Conservation (phyloP, 1,140 invertebrate genomes). For the Cydia strobilella region DNA sequence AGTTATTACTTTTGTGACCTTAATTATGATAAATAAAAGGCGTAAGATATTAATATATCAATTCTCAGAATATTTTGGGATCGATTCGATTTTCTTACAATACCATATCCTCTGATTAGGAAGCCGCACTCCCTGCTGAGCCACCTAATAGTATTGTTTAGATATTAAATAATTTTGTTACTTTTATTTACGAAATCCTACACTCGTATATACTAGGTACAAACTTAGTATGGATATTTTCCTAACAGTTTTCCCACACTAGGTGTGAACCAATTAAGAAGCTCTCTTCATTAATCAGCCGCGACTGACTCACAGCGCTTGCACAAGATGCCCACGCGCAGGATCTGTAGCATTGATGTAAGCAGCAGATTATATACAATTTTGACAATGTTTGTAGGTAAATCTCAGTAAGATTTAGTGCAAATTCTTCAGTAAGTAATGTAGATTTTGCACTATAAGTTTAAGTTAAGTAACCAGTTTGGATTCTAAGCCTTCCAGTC, state of each 20-base stretch:
- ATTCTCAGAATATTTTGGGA: too few species aligned
- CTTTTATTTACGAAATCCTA: too few species aligned
- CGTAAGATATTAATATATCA: background rate
- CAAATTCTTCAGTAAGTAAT: too few species aligned
- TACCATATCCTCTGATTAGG: too few species aligned
- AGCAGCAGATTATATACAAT: background rate
- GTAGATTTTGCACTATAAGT: too few species aligned
- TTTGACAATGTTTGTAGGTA: background rate
- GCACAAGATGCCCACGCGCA: conserved; percentile 10
- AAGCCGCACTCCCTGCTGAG: too few species aligned
- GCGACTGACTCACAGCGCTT: background rate
- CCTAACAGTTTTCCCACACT: background rate
- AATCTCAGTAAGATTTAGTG: background rate
- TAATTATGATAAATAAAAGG: background rate
- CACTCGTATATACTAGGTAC: too few species aligned
- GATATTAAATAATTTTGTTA: too few species aligned
- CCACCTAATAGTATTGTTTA: too few species aligned
- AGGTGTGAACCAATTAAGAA: conserved; percentile 4
- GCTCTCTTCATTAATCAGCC: background rate
- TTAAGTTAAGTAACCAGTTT: too few species aligned
- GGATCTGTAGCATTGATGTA: conserved; percentile 1
- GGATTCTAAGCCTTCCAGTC: too few species aligned
- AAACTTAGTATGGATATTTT: background rate
- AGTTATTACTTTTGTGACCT: conserved; percentile 10
- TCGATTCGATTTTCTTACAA: too few species aligned